phyloP scores from a whole-genome alignment of 2,888 invertebrate genomes.

The Ganaspis brasiliensis region DNA sequence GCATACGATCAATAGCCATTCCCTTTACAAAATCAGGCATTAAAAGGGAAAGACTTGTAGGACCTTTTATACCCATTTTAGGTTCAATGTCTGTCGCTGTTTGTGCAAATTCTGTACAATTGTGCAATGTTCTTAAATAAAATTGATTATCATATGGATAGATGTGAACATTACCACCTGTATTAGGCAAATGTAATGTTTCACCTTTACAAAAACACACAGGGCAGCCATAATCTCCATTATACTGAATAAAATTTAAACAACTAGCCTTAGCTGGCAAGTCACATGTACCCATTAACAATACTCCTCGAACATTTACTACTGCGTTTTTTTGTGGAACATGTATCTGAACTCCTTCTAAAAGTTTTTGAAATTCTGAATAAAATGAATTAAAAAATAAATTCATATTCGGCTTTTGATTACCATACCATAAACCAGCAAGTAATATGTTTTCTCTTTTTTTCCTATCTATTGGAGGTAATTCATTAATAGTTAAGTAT shows the following conservation, averaged over 20 bases:
- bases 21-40: slow-evolving; percentile 47
- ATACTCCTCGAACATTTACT: slow-evolving; percentile 47
- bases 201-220: slow-evolving; percentile 53
- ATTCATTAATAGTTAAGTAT: slow-evolving; percentile 41
- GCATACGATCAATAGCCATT: slow-evolving; percentile 55
- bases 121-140: slow-evolving; percentile 46
- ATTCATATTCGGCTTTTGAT: neutral
- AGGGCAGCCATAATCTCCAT: slow-evolving; percentile 57
- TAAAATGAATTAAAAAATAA: slow-evolving; percentile 5
- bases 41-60: slow-evolving; percentile 39
- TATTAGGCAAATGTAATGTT: slow-evolving; percentile 39
- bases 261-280: slow-evolving; percentile 55
- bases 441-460: neutral
- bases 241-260: slow-evolving; percentile 57
- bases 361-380: slow-evolving; percentile 21
- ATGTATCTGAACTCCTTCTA: slow-evolving; percentile 20
- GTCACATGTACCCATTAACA: slow-evolving; percentile 52
- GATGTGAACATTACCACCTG: slow-evolving; percentile 49
- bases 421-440: neutral
- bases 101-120: slow-evolving; percentile 50
- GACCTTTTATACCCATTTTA: slow-evolving; percentile 51
- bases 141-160: slow-evolving; percentile 53
- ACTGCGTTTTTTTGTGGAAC: slow-evolving; percentile 27
- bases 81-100: slow-evolving; percentile 49
- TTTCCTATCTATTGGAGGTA: neutral